Evolutionary conservation across 2,888 invertebrate genomes (phyloP).

Genomic region (Gymnocheta viridis): DNA sequence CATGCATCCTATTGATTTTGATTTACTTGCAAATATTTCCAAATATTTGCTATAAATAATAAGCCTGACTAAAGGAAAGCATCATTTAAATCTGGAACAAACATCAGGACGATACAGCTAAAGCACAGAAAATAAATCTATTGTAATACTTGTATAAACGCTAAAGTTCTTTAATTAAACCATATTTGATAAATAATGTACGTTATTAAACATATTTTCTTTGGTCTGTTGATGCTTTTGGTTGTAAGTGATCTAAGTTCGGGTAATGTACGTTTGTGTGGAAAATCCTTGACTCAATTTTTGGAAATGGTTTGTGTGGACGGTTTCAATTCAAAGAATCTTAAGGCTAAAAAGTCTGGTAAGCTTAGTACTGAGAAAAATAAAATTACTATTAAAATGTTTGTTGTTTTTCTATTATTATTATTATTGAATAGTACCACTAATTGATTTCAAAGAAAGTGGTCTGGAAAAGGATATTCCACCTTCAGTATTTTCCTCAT

Average conservation of each 20-base stretch:
- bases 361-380: not conserved
- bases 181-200: not conserved
- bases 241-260: not conserved
- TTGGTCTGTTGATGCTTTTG: not conserved
- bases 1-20: not conserved
- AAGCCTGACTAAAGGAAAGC: not conserved
- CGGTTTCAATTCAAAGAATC: slow-evolving; percentile 33
- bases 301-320: slow-evolving; percentile 19
- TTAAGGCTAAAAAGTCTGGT: slow-evolving; percentile 39
- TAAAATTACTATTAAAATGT: not conserved
- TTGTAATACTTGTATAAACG: not conserved
- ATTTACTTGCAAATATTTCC: not conserved
- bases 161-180: not conserved
- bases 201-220: not conserved
- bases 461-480: not conserved
- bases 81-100: not conserved
- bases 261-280: slow-evolving; percentile 24
- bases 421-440: not conserved
- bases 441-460: not conserved
- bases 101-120: not conserved
- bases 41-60: slow-evolving; percentile 39
- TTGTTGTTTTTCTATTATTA: not conserved
- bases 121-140: not conserved
- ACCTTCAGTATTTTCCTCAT: not conserved
- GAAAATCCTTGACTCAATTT: slow-evolving; percentile 6